Percentiles rank a stretch among this genome's conserved stretches.
Evolutionary conservation across 2,888 invertebrate species (phyloP).

Genomic region (Drosophila prostipennis): DNA sequence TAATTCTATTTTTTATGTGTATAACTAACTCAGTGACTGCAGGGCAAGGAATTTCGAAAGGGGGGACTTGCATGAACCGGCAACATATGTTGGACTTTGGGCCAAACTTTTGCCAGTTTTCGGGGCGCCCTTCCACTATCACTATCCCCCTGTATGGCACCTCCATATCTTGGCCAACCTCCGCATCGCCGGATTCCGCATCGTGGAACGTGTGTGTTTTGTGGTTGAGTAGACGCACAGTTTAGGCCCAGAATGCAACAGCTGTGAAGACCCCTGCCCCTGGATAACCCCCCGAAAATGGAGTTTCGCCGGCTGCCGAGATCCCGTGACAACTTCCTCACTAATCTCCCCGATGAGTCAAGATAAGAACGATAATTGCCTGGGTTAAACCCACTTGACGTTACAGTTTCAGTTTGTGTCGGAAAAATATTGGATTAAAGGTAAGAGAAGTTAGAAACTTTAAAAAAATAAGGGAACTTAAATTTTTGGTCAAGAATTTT

Average conservation of each 20-base stretch:
- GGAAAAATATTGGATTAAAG: neutral
- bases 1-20: neutral
- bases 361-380: conserved; percentile 16
- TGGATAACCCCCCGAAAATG: neutral
- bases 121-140: conserved; percentile 42
- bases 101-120: conserved; percentile 61
- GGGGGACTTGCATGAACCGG: conserved; percentile 70
- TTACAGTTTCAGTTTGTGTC: neutral
- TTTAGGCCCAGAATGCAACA: conserved; percentile 72
- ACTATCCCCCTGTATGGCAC: neutral
- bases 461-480: too few species aligned
- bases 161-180: conserved; percentile 3
- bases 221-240: conserved; percentile 72
- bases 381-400: neutral
- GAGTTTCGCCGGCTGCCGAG: conserved; percentile 19
- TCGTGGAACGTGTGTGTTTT: conserved; percentile 71
- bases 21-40: conserved; percentile 41
- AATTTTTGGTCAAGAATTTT: too few species aligned
- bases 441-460: neutral
- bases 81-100: conserved; percentile 78
- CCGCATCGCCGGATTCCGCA: conserved; percentile 8
- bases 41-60: conserved; percentile 5
- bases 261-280: conserved; percentile 47
- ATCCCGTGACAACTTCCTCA: conserved; percentile 26
- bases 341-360: conserved; percentile 21